phyloP scores from a whole-genome alignment of 2,888 invertebrate genomes.

The Noctua pronuba region DNA sequence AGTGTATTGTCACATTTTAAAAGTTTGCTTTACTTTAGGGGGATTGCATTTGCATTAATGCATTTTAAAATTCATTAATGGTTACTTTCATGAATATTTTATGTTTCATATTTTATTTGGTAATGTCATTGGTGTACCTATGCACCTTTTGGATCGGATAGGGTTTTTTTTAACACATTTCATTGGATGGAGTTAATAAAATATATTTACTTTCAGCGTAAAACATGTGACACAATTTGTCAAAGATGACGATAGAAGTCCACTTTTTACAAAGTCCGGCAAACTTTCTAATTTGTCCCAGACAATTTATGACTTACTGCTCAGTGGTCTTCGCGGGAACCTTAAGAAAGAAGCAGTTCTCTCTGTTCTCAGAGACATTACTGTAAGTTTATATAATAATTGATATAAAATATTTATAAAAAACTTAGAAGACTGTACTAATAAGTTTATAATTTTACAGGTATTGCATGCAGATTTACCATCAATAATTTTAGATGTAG shows the following conservation, averaged over 20 bases:
- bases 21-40: background rate
- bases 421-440: background rate
- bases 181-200: background rate
- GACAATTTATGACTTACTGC: slow-evolving; percentile 95
- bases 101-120: background rate
- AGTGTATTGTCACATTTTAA: no score
- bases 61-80: background rate
- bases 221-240: slow-evolving; percentile 92
- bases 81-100: background rate
- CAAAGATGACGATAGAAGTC: slow-evolving; percentile 92
- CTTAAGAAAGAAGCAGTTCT: slow-evolving; percentile 95
- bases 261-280: slow-evolving; percentile 91
- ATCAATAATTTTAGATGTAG: slow-evolving; percentile 95
- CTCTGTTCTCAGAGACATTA: slow-evolving; percentile 93
- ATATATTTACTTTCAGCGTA: slow-evolving; percentile 86
- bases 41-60: no score
- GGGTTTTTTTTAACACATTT: background rate
- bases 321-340: slow-evolving; percentile 93
- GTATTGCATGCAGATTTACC: slow-evolving; percentile 94
- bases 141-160: background rate
- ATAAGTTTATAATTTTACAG: slow-evolving; percentile 84
- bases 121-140: background rate
- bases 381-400: slow-evolving; percentile 89
- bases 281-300: slow-evolving; percentile 92
- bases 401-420: background rate